Evolutionary conservation across 2,888 invertebrate species (phyloP).

Genomic region (Hyles lineata): DNA sequence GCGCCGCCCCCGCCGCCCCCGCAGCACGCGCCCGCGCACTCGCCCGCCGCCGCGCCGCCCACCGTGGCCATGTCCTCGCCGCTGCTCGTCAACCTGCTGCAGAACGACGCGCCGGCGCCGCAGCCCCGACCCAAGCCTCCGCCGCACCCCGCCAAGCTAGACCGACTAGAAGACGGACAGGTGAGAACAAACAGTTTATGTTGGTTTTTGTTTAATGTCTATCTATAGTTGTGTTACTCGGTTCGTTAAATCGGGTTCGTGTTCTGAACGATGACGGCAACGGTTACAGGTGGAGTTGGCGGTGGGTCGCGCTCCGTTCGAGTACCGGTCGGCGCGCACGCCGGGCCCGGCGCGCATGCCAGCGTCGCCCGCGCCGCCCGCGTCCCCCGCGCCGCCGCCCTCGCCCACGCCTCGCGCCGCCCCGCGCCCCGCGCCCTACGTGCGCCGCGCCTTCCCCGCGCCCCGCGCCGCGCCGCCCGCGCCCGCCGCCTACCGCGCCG

Average conservation of each 20-base stretch:
- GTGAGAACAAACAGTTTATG: conserved; percentile 43
- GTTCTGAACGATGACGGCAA: background rate
- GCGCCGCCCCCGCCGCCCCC: conserved; percentile 34
- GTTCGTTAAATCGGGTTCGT: background rate
- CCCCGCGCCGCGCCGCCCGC: conserved; percentile 44
- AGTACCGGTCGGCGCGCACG: conserved; percentile 65
- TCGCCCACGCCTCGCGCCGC: conserved; percentile 38
- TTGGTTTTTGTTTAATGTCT: background rate
- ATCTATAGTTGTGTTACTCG: background rate
- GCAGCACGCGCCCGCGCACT: conserved; percentile 46
- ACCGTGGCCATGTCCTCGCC: conserved; percentile 94
- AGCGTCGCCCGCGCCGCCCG: conserved; percentile 43
- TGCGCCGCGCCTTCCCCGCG: conserved; percentile 47
- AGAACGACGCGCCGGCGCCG: conserved; percentile 89
- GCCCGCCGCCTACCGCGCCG: conserved; percentile 45
- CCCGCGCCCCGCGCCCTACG: conserved; percentile 43
- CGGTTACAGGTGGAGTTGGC: conserved; percentile 69
- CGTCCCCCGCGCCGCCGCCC: conserved; percentile 41
- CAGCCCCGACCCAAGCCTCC: conserved; percentile 64
- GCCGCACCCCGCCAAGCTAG: conserved; percentile 72
- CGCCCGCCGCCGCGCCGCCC: conserved; percentile 53
- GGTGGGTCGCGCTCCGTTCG: conserved; percentile 72
- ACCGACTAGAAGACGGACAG: conserved; percentile 74
- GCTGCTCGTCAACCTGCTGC: conserved; percentile 94
- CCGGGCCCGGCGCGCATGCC: conserved; percentile 38